phyloP scores from a whole-genome alignment of 2,113 vertebrate genomes.

The Chamaea fasciata region DNA sequence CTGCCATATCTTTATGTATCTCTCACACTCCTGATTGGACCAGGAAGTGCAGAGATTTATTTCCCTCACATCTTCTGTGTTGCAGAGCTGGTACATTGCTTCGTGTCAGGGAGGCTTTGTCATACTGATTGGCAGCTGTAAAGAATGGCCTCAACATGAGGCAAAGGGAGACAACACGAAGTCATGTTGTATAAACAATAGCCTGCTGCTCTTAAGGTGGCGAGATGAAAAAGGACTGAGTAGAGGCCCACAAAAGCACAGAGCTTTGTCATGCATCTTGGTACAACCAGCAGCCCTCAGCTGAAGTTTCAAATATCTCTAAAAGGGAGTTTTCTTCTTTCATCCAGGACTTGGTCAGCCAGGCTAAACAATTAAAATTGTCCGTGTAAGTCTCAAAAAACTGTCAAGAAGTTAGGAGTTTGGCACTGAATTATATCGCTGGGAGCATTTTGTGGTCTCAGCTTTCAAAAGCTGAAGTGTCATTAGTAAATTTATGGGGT shows the following conservation, averaged over 20 bases:
- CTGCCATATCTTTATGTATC: background rate
- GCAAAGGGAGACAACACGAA: background rate
- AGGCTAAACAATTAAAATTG: slow-evolving; percentile 26
- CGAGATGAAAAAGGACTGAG: background rate
- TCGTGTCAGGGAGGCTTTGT: background rate
- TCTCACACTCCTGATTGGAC: background rate
- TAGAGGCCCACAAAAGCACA: background rate
- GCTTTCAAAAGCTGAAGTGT: slow-evolving; percentile 25
- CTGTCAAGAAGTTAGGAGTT: slow-evolving; percentile 43
- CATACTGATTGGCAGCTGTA: background rate
- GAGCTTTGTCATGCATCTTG: background rate
- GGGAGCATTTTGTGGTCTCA: slow-evolving; percentile 9
- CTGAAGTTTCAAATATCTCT: background rate
- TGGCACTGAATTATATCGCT: background rate
- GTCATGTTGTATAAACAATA: background rate
- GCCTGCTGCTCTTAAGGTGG: background rate
- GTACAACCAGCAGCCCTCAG: background rate
- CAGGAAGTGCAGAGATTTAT: background rate
- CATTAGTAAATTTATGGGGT: slow-evolving; percentile 23
- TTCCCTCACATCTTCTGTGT: background rate
- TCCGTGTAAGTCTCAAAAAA: background rate
- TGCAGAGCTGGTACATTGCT: background rate
- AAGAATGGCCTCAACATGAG: background rate
- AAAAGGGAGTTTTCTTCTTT: background rate
- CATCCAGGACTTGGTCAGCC: background rate